Evolutionary conservation across 2,797 vertebrate genomes (phyloP).

Genomic region (Diglossa cyanea): DNA sequence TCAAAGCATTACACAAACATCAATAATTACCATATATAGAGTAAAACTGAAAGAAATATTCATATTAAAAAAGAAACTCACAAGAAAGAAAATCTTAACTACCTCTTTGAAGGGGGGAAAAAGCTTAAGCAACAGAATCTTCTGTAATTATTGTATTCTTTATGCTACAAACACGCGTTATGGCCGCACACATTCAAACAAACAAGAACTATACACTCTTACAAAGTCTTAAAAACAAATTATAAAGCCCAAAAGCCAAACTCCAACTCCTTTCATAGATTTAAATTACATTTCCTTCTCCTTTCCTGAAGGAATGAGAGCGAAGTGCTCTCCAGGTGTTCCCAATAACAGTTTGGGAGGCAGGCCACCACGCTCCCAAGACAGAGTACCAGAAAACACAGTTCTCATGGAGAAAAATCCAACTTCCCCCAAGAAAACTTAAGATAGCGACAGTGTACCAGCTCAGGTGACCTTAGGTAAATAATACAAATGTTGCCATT

Average conservation of each 20-base stretch:
- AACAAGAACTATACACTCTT: neutral
- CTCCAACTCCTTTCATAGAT: neutral
- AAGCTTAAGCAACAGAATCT: slow-evolving; percentile 1
- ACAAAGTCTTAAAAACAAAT: neutral
- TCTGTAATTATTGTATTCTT: neutral
- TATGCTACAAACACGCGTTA: neutral
- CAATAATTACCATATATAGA: slow-evolving; percentile 43
- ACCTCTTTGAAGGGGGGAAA: neutral
- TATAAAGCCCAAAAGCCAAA: neutral
- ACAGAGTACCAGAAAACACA: neutral
- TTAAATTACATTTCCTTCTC: neutral
- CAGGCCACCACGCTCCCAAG: slow-evolving; percentile 34
- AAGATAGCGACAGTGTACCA: neutral
- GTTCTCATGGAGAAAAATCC: slow-evolving; percentile 40
- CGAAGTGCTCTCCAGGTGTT: slow-evolving; percentile 54
- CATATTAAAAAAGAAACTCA: neutral
- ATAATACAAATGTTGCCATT: neutral
- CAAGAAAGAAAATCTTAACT: neutral
- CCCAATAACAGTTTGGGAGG: slow-evolving; percentile 47
- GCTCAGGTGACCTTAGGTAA: neutral
- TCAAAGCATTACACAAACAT: slow-evolving; percentile 46
- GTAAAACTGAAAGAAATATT: slow-evolving; percentile 3
- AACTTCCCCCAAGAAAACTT: slow-evolving; percentile 1
- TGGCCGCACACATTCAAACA: neutral
- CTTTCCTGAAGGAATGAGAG: neutral